These are phyloP conservation scores for Athalia circularis DNA, from an alignment of 2,888 invertebrate species.

Conservation along the genomic window DNA sequence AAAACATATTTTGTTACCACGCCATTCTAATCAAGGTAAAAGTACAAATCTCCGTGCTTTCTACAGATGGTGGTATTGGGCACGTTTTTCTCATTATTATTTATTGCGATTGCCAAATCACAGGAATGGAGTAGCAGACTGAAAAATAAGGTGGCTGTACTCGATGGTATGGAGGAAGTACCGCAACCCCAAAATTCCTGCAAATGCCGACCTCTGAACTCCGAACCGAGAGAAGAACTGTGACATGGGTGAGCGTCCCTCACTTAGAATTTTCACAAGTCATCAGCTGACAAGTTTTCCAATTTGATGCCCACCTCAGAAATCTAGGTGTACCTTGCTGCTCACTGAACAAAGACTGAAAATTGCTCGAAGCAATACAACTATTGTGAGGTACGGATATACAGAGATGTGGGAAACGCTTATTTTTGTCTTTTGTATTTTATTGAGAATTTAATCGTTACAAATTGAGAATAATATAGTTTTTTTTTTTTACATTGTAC, in stretches of 20 bases:
- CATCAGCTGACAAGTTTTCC: neutral
- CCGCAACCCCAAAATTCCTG: slow-evolving; percentile 73
- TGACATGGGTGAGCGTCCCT: slow-evolving; percentile 55
- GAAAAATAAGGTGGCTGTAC: slow-evolving; percentile 76
- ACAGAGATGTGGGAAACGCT: neutral
- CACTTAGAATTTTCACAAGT: neutral
- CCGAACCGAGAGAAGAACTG: slow-evolving; percentile 72
- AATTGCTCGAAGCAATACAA: too few species aligned
- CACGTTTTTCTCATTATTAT: too few species aligned
- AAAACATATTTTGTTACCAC: slow-evolving; percentile 92
- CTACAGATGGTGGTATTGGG: slow-evolving; percentile 2
- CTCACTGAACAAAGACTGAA: too few species aligned
- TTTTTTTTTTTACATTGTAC: slow-evolving; percentile 26
- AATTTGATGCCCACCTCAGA: neutral
- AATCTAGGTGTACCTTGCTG: neutral
- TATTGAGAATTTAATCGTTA: slow-evolving; percentile 36
- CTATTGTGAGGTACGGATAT: too few species aligned
- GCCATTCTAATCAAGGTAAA: slow-evolving; percentile 81
- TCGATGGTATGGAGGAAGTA: slow-evolving; percentile 81
- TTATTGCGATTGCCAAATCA: slow-evolving; percentile 6
- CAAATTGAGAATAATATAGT: slow-evolving; percentile 30
- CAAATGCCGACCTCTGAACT: slow-evolving; percentile 68
- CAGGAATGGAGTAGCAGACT: slow-evolving; percentile 86
- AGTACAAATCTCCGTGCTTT: slow-evolving; percentile 15
- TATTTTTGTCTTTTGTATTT: slow-evolving; percentile 19